phyloP scores from a whole-genome alignment of 2,888 invertebrate species.

The Isotomurus palustris region DNA sequence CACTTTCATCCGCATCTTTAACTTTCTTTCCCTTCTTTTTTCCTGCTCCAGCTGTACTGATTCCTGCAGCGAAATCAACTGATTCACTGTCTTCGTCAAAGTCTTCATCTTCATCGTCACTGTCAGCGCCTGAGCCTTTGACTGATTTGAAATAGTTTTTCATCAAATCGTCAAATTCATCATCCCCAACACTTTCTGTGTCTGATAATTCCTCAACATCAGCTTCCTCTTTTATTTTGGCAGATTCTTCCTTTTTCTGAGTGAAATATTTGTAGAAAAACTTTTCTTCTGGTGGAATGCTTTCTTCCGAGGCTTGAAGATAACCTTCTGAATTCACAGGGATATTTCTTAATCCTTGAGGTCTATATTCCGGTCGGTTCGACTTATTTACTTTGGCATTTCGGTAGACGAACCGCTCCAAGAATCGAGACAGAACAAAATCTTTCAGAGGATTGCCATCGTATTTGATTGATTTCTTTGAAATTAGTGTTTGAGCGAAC shows the following conservation, averaged over 20 bases:
- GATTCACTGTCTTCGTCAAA: constrained; percentile 14
- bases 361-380: constrained; percentile 58
- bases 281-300: constrained; percentile 85
- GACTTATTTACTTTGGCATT: constrained; percentile 59
- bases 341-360: constrained; percentile 65
- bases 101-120: constrained; percentile 23
- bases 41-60: too few species aligned
- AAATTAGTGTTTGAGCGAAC: constrained; percentile 74
- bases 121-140: constrained; percentile 22
- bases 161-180: constrained; percentile 45
- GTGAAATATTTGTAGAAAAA: constrained; percentile 66
- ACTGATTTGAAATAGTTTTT: constrained; percentile 39
- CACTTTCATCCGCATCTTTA: constrained; percentile 54
- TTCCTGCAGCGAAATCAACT: constrained; percentile 56
- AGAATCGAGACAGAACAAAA: constrained; percentile 81
- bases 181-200: constrained; percentile 43
- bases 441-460: constrained; percentile 90
- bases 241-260: constrained; percentile 13
- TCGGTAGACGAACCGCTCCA: constrained; percentile 92
- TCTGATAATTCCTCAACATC: constrained; percentile 36
- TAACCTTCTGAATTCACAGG: constrained; percentile 70
- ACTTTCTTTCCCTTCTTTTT: constrained; percentile 34
- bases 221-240: constrained; percentile 29
- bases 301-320: constrained; percentile 61
- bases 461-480: constrained; percentile 71